These are phyloP conservation scores for Helicoverpa assulta DNA, from an alignment of 2,888 invertebrate species.

Conservation along the genomic window DNA sequence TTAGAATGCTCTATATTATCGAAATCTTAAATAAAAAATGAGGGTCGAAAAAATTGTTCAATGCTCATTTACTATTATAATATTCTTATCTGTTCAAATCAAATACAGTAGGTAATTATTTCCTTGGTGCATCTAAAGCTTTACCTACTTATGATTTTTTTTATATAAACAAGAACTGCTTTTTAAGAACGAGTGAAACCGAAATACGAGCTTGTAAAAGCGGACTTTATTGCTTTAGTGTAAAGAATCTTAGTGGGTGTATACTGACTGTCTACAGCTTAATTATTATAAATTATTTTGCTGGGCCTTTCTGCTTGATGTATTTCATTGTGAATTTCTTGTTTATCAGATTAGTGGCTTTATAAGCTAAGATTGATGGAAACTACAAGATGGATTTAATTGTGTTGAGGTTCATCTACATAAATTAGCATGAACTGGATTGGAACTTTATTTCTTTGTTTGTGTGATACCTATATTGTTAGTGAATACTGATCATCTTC, in stretches of 20 bases:
- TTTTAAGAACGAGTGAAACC: neutral
- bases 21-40: too few species aligned
- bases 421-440: slow-evolving; percentile 50
- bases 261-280: neutral
- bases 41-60: too few species aligned
- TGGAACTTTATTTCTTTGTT: slow-evolving; percentile 34
- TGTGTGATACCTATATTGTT: slow-evolving; percentile 3
- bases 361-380: slow-evolving; percentile 46
- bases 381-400: slow-evolving; percentile 41
- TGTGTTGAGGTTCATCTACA: slow-evolving; percentile 47
- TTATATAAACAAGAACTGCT: neutral
- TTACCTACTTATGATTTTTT: neutral
- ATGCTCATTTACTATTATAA: slow-evolving; percentile 22
- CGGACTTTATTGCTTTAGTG: neutral
- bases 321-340: slow-evolving; percentile 28
- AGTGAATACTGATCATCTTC: too few species aligned
- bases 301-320: slow-evolving; percentile 17
- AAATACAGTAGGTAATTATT: neutral
- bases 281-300: slow-evolving; percentile 30
- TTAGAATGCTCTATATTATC: too few species aligned
- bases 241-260: neutral
- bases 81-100: neutral
- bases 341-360: slow-evolving; percentile 40
- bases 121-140: neutral
- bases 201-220: neutral